Percentiles rank a stretch among this genome's conserved stretches.
phyloP scores from a whole-genome alignment of 2,113 vertebrate genomes.

The Hippocampus abdominalis region DNA sequence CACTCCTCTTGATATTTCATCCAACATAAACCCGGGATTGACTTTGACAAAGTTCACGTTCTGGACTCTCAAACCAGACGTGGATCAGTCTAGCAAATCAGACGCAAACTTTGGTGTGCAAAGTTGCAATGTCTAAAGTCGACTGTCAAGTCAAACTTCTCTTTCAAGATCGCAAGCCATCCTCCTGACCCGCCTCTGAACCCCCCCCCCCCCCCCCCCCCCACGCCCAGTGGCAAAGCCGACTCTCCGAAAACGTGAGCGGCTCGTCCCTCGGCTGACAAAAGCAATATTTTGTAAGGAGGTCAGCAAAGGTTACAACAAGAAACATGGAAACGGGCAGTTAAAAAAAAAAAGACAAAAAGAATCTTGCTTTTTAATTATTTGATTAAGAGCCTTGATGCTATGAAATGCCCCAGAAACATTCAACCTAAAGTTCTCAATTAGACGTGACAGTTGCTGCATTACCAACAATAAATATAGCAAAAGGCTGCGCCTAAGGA shows the following conservation, averaged over 20 bases:
- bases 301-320: slow-evolving; percentile 62
- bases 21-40: slow-evolving; percentile 7
- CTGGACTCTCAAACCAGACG: not conserved
- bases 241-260: slow-evolving; percentile 41
- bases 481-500: slow-evolving; percentile 69
- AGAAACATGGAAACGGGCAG: slow-evolving; percentile 55
- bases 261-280: slow-evolving; percentile 44
- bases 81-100: slow-evolving; percentile 22
- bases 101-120: slow-evolving; percentile 14
- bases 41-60: slow-evolving; percentile 2
- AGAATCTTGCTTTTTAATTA: slow-evolving; percentile 69
- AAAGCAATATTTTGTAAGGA: slow-evolving; percentile 53
- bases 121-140: slow-evolving; percentile 9
- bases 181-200: slow-evolving; percentile 30
- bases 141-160: slow-evolving; percentile 37
- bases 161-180: slow-evolving; percentile 41
- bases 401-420: slow-evolving; percentile 77
- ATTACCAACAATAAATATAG: slow-evolving; percentile 77
- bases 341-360: slow-evolving; percentile 67
- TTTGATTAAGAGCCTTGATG: slow-evolving; percentile 73
- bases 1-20: slow-evolving; percentile 9
- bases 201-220: not conserved
- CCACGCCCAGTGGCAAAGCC: not conserved
- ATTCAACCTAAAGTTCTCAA: slow-evolving; percentile 72
- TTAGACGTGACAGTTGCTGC: slow-evolving; percentile 77